Conservation (phyloP, 2,797 vertebrate genomes). For the Sternotherus odoratus region DNA sequence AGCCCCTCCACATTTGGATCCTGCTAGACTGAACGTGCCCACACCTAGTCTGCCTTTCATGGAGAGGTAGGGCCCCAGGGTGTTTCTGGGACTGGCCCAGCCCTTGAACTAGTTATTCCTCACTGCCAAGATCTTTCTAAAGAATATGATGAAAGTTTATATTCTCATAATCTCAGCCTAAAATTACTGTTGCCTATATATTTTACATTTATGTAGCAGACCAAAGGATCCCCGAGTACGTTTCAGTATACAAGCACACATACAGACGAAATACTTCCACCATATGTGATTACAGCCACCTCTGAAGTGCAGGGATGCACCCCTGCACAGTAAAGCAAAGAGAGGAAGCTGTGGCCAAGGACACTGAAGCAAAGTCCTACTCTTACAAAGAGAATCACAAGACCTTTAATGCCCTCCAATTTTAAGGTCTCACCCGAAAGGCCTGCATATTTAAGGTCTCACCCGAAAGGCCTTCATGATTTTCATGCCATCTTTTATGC, state of each 20-base stretch:
- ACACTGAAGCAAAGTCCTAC: not conserved
- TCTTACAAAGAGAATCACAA: not conserved
- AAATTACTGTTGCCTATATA: not conserved
- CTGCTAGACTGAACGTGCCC: too few relatives aligned
- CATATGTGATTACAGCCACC: not conserved
- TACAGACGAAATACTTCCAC: not conserved
- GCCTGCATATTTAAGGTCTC: accelerated
- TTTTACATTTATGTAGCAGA: not conserved
- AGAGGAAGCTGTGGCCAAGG: not conserved
- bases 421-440: accelerated
- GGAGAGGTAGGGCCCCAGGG: too few relatives aligned
- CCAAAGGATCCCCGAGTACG: not conserved
- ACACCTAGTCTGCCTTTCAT: too few relatives aligned
- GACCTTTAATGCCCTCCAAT: not conserved
- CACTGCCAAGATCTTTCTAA: too few relatives aligned
- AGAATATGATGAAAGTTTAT: not conserved
- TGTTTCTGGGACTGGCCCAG: too few relatives aligned
- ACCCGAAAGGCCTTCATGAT: accelerated
- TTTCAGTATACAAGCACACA: not conserved
- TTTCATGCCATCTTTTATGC: accelerated
- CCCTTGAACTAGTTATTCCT: too few relatives aligned
- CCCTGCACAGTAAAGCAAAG: not conserved
- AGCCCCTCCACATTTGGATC: too few relatives aligned
- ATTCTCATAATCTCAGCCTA: not conserved
- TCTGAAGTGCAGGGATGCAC: not conserved